Percentiles rank a stretch among this genome's conserved stretches.
Conservation (phyloP, 2,888 invertebrate genomes). For the Plebejus anna region DNA sequence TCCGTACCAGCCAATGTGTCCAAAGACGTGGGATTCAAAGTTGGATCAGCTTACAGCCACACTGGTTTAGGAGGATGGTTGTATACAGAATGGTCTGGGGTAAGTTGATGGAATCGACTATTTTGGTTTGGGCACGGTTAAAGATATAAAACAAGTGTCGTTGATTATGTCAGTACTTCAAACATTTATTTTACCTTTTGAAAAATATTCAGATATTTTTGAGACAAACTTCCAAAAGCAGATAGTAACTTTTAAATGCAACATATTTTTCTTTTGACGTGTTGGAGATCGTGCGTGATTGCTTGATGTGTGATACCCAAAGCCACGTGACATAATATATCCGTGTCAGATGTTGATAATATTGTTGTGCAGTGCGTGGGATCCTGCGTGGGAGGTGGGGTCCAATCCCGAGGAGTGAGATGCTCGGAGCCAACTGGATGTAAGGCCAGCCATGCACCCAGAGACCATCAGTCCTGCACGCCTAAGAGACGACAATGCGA, state of each 20-base stretch:
- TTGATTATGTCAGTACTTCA: too few species aligned
- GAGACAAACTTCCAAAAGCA: not conserved
- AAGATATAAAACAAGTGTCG: not conserved
- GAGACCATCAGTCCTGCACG: conserved; percentile 84
- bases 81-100: conserved; percentile 81
- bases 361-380: conserved; percentile 83
- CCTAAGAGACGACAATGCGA: conserved; percentile 82
- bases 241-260: not conserved
- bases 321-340: not conserved
- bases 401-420: conserved; percentile 85
- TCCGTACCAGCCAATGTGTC: conserved; percentile 57
- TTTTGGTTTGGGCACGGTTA: not conserved
- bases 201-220: not conserved
- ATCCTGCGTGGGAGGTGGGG: conserved; percentile 86
- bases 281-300: not conserved
- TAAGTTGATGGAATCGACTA: conserved; percentile 42
- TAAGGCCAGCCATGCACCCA: conserved; percentile 80
- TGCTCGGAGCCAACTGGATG: conserved; percentile 85
- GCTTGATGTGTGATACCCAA: not conserved
- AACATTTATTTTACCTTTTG: too few species aligned
- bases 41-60: conserved; percentile 56
- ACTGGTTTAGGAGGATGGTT: conserved; percentile 76
- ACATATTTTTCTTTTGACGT: not conserved
- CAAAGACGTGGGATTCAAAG: conserved; percentile 55
- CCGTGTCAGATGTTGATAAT: conserved; percentile 19